These are phyloP conservation scores for Origma solitaria DNA, from an alignment of 2,113 vertebrate genomes.

Conservation along the genomic window DNA sequence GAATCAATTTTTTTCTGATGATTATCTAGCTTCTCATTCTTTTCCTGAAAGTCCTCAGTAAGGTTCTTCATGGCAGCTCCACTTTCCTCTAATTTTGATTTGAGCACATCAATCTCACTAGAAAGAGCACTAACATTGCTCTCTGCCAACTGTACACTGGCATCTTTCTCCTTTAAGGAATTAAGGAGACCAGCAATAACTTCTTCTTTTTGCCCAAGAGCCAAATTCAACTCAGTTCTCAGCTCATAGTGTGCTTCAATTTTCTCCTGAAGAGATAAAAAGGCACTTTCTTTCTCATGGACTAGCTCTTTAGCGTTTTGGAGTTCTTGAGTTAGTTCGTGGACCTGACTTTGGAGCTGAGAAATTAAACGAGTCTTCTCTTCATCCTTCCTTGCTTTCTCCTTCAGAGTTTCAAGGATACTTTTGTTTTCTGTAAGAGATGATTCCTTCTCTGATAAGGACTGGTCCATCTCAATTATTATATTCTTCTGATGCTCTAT, in stretches of 20 bases:
- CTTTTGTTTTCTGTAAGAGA: slow-evolving; percentile 54
- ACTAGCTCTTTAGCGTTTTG: slow-evolving; percentile 37
- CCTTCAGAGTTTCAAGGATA: slow-evolving; percentile 63
- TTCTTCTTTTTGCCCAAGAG: slow-evolving; percentile 62
- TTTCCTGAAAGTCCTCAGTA: slow-evolving; percentile 67
- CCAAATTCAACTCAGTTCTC: slow-evolving; percentile 35
- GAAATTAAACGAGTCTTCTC: slow-evolving; percentile 63
- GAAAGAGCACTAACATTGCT: slow-evolving; percentile 39
- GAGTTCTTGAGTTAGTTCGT: slow-evolving; percentile 39
- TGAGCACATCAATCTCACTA: slow-evolving; percentile 52
- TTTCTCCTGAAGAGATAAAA: slow-evolving; percentile 77
- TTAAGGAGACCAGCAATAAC: slow-evolving; percentile 62
- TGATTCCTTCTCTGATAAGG: slow-evolving; percentile 60
- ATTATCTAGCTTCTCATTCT: slow-evolving; percentile 58
- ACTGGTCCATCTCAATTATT: slow-evolving; percentile 48
- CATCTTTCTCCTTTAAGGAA: slow-evolving; percentile 53
- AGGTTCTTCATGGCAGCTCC: slow-evolving; percentile 32
- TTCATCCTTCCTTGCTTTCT: slow-evolving; percentile 59
- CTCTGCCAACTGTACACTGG: slow-evolving; percentile 38
- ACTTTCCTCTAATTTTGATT: slow-evolving; percentile 58
- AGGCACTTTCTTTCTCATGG: slow-evolving; percentile 63
- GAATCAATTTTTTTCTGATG: slow-evolving; percentile 58
- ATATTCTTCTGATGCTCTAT: slow-evolving; percentile 62
- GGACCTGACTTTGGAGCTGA: slow-evolving; percentile 60
- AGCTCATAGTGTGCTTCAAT: slow-evolving; percentile 62